Evolutionary conservation across 2,113 vertebrate species (phyloP).

Genomic region (Excalfactoria chinensis): DNA sequence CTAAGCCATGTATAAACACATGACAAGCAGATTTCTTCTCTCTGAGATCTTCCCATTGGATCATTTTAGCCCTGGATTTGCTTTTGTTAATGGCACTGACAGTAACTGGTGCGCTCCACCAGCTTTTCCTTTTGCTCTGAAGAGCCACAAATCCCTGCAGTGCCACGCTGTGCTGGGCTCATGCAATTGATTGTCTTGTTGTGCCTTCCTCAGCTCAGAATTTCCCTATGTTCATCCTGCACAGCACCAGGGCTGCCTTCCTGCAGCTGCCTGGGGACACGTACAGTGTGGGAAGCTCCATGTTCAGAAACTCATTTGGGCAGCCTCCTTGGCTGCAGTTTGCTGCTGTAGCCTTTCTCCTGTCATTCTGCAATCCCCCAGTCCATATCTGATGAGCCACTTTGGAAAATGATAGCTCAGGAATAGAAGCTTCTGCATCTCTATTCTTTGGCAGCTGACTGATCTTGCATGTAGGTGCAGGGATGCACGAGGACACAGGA

Average conservation of each 20-base stretch:
- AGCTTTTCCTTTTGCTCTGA: conserved; percentile 29
- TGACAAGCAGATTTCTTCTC: not conserved
- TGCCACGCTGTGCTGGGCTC: conserved; percentile 17
- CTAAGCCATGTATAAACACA: not conserved
- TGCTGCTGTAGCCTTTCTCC: not conserved
- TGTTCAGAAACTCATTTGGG: not conserved
- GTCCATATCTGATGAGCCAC: not conserved
- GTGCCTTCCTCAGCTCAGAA: not conserved
- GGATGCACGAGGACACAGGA: not conserved
- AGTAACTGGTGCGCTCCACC: not conserved
- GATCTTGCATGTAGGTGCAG: not conserved
- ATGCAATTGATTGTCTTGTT: not conserved
- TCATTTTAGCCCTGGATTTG: conserved; percentile 7
- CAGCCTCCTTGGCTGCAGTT: not conserved
- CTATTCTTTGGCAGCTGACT: not conserved
- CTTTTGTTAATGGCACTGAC: not conserved
- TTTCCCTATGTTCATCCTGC: not conserved
- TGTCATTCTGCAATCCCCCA: not conserved
- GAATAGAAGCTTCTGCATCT: not conserved
- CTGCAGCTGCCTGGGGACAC: not conserved
- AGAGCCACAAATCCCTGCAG: not conserved
- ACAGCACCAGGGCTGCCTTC: not conserved
- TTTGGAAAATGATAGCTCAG: not conserved
- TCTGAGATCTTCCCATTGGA: not conserved
- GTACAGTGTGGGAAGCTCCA: rapidly evolving